Evolutionary conservation across 92 coral and sea anemone genomes (phyloP), one percentile per base, ranked within the genome.

Genomic region (Phenganax marumi): DNA sequence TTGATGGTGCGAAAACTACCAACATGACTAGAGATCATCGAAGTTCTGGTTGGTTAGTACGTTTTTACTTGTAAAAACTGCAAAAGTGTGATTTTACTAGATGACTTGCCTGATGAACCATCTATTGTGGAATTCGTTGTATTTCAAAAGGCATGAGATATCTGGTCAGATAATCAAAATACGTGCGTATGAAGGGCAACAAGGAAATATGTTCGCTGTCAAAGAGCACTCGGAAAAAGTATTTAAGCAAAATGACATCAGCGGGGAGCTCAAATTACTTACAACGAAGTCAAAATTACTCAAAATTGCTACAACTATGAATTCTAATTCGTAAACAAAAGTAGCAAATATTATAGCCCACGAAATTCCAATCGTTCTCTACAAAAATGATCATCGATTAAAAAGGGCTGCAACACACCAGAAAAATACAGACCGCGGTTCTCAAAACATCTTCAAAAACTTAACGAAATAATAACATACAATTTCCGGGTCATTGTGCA

Each of bases 401-500:
- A 56, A 57, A 74, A 50, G 39, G 49, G 79, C 24, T 74, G 18
- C 18, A 74, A 52, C 61, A 53, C 25, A 54, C 63, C 19, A 26
- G 18, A n/a, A 50, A 3, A 25, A 54, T 43, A 76, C 25, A 26
- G 57, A 26, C 5, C 51, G 68, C 50, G 81, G 81, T 49, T 16
- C 39, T 76, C 52, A 23, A 52, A 12, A 55, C 60, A 14, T 17
- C 64, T 52, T 74, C 79, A 50, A 52, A 23, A 74, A 17, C 79
- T 74, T 66, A 74, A n/a, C 18, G 62, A 74, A 74, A 25, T 17
- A 24, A 13, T 54, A 76, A 76, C 54, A 23, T 65, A 76, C 50
- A 56, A 76, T 76, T 76, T 76, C 81, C 81, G 81, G 81, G 68
- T 25, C 68, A 76, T 25, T 54, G 68, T 76, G 12, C 10, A 55